Evolutionary conservation across 2,113 vertebrate species (phyloP).

Genomic region (Ammospiza nelsoni): DNA sequence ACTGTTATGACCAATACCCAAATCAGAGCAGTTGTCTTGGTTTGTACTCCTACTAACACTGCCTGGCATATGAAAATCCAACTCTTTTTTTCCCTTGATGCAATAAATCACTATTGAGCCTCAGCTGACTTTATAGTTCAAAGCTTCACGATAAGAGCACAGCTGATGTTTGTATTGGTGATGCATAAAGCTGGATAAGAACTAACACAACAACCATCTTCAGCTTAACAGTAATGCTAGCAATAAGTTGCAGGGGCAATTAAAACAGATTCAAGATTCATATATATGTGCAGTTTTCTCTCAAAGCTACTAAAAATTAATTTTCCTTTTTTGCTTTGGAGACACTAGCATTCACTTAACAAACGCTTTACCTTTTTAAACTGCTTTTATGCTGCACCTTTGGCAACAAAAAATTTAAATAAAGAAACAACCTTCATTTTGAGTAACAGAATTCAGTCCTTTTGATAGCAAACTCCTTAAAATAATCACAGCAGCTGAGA

Average conservation of each 20-base stretch:
- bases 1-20: not conserved
- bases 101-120: not conserved
- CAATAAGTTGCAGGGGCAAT: not conserved
- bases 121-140: not conserved
- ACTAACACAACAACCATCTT: not conserved
- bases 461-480: not conserved
- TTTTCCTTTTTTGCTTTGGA: not conserved
- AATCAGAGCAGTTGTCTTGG: not conserved
- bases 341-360: not conserved
- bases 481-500: not conserved
- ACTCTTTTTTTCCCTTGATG: not conserved
- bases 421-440: not conserved
- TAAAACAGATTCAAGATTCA: not conserved
- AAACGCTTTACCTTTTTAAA: not conserved
- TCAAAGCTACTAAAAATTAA: not conserved
- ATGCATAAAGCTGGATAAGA: not conserved
- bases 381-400: not conserved
- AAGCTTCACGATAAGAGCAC: not conserved
- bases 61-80: not conserved
- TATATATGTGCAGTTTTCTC: not conserved
- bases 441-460: not conserved
- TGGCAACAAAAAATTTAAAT: not conserved
- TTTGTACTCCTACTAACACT: not conserved
- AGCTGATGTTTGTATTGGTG: not conserved
- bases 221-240: not conserved